phyloP scores from a whole-genome alignment of 2,113 vertebrate species.

The Ranitomeya variabilis region DNA sequence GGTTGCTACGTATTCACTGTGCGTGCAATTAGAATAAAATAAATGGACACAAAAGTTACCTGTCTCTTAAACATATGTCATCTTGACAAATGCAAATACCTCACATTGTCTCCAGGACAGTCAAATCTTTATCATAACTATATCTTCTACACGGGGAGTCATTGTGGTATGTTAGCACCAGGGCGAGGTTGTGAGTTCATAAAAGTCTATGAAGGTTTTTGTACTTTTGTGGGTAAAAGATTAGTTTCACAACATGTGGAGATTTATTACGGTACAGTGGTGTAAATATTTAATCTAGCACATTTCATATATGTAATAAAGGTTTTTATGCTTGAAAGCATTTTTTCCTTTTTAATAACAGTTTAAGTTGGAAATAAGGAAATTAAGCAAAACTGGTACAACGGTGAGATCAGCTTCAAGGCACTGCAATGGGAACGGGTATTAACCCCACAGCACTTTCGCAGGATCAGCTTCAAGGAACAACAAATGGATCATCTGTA shows the following conservation, averaged over 20 bases:
- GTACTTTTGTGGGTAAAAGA: not conserved
- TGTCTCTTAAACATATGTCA: not conserved
- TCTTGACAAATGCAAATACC: not conserved
- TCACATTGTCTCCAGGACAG: not conserved
- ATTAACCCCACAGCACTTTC: too few relatives aligned
- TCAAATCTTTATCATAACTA: not conserved
- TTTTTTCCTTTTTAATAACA: not conserved
- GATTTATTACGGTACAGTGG: not conserved
- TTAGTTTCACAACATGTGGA: not conserved
- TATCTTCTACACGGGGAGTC: not conserved
- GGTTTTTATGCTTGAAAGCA: not conserved
- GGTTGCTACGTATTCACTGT: not conserved
- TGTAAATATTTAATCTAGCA: not conserved
- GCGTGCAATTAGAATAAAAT: not conserved
- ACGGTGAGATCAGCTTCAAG: not conserved
- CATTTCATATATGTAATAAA: not conserved
- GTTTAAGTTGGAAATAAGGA: not conserved
- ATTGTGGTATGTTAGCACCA: not conserved
- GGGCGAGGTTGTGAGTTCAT: not conserved
- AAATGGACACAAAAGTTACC: not conserved
- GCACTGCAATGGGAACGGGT: too few relatives aligned
- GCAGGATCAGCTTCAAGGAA: too few relatives aligned
- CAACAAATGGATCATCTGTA: too few relatives aligned
- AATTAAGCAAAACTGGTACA: not conserved
- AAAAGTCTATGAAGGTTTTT: not conserved